A percentile compares a stretch with the other conserved stretches of the same genome.
Evolutionary conservation across 2,797 vertebrate species (phyloP).

Genomic region (Xenops minutus): DNA sequence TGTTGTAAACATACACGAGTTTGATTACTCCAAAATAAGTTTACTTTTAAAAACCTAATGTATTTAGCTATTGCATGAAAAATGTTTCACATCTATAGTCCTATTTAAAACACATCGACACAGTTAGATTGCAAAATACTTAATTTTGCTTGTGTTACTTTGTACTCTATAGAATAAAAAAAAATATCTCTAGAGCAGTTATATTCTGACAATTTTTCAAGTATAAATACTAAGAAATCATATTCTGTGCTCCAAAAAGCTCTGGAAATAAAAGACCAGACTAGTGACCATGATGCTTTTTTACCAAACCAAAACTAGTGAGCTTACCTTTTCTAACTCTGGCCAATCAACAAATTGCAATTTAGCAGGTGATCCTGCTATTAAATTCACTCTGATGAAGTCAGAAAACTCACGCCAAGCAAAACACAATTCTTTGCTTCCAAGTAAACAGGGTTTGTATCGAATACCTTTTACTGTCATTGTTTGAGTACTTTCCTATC

Average conservation of each 20-base stretch:
- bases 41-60: not conserved
- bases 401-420: constrained; percentile 80
- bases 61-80: not conserved
- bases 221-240: not conserved
- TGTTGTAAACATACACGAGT: not conserved
- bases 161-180: not conserved
- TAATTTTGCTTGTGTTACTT: not conserved
- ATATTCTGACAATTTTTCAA: not conserved
- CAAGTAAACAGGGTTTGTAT: constrained; percentile 79
- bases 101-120: not conserved
- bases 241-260: not conserved
- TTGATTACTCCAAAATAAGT: not conserved
- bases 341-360: constrained; percentile 79
- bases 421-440: constrained; percentile 86
- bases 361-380: constrained; percentile 82
- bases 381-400: constrained; percentile 76
- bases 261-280: not conserved
- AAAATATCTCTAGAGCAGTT: not conserved
- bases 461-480: constrained; percentile 80
- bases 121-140: not conserved
- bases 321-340: constrained; percentile 77
- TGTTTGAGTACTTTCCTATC: constrained; percentile 77
- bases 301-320: not conserved
- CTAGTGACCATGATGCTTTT: not conserved
- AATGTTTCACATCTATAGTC: not conserved